phyloP scores from a whole-genome alignment of 2,113 vertebrate genomes.

The Merops nubicus region DNA sequence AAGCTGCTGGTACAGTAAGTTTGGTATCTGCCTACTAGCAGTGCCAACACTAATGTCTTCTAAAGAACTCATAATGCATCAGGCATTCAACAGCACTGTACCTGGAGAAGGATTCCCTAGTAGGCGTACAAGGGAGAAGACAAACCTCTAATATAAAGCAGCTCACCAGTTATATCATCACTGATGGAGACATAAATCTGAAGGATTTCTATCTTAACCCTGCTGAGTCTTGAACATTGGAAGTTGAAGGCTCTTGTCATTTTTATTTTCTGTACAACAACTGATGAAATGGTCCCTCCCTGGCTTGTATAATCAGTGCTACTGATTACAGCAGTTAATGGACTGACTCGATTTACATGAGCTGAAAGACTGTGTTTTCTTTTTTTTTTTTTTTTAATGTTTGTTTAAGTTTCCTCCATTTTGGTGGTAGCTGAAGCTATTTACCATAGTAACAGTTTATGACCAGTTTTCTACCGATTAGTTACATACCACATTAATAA shows the following conservation, averaged over 20 bases:
- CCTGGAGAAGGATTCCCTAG: not conserved
- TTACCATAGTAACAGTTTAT: not conserved
- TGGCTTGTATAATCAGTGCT: slow-evolving; percentile 2
- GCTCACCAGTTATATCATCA: not conserved
- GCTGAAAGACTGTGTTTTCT: not conserved
- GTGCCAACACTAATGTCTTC: not conserved
- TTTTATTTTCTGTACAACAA: slow-evolving; percentile 32
- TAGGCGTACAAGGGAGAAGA: not conserved
- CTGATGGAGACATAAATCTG: slow-evolving; percentile 18
- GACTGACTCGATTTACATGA: slow-evolving; percentile 17
- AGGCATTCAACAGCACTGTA: not conserved
- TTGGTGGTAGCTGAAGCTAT: not conserved
- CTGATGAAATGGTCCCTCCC: not conserved
- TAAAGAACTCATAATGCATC: not conserved
- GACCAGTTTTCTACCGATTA: not conserved
- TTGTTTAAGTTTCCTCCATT: not conserved
- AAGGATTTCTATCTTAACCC: not conserved
- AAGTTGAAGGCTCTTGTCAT: slow-evolving; percentile 24
- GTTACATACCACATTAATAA: not conserved
- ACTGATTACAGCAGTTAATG: slow-evolving; percentile 37
- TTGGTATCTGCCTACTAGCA: not conserved
- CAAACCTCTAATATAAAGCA: slow-evolving; percentile 5
- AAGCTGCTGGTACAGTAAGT: not conserved
- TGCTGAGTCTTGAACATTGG: not conserved
- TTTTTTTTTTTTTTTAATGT: not conserved